phyloP scores from a whole-genome alignment of 2,113 vertebrate genomes.

The Brachypodius melanocephalos region DNA sequence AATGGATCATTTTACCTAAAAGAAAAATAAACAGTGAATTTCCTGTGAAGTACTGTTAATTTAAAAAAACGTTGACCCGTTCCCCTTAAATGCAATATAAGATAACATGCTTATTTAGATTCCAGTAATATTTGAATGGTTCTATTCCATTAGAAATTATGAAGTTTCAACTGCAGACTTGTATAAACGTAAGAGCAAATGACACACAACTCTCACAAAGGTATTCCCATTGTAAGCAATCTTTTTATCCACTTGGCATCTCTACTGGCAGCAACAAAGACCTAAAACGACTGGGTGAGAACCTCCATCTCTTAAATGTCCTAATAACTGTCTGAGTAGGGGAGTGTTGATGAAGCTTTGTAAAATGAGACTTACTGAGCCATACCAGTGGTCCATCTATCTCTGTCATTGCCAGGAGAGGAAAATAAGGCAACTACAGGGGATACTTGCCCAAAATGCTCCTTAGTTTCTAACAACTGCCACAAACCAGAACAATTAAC shows the following conservation, averaged over 20 bases:
- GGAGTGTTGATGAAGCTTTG: not conserved
- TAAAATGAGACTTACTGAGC: not conserved
- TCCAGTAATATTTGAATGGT: not conserved
- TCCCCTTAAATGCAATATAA: not conserved
- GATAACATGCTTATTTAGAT: not conserved
- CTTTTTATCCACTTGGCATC: not conserved
- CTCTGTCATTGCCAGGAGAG: not conserved
- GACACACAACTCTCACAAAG: not conserved
- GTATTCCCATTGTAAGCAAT: not conserved
- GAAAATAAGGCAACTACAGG: not conserved
- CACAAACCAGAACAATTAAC: not conserved
- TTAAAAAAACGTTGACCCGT: not conserved
- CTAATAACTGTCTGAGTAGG: not conserved
- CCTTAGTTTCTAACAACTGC: not conserved
- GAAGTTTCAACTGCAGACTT: not conserved
- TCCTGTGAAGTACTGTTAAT: not conserved
- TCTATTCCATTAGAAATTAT: not conserved
- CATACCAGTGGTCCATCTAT: not conserved
- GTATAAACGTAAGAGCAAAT: not conserved
- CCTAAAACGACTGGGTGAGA: not conserved
- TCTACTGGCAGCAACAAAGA: not conserved
- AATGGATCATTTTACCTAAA: slow-evolving; percentile 95
- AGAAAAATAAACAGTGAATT: slow-evolving; percentile 29
- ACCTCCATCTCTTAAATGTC: not conserved
- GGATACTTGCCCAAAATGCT: not conserved